Percentiles rank a stretch among this genome's conserved stretches.
Conservation (phyloP, 1,140 invertebrate species). For the Lithobius niger region DNA sequence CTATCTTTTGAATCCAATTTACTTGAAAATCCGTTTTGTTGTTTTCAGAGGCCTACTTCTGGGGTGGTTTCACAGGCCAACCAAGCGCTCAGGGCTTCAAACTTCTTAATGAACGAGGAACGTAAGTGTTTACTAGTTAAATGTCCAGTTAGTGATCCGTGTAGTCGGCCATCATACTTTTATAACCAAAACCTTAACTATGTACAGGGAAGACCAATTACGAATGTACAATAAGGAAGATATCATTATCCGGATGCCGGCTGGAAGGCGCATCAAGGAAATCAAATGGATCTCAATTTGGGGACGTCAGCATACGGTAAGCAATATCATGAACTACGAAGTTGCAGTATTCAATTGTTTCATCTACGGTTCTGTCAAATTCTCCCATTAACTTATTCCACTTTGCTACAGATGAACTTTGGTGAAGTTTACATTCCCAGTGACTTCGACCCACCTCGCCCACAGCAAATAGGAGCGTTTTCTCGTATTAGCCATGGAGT, state of each 20-base stretch:
- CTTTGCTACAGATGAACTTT: conserved; percentile 60
- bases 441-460: conserved; percentile 55
- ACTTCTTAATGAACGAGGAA: conserved; percentile 44
- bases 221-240: conserved; percentile 58
- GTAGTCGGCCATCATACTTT: too few species aligned
- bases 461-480: conserved; percentile 65
- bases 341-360: too few species aligned
- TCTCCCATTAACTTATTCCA: background rate
- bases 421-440: conserved; percentile 63
- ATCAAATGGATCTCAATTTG: conserved; percentile 80
- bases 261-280: conserved; percentile 64
- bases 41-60: conserved; percentile 61
- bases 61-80: conserved; percentile 60
- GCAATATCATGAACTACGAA: too few species aligned
- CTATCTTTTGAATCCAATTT: too few species aligned
- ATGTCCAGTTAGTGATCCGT: too few species aligned
- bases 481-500: conserved; percentile 70
- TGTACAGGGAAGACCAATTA: conserved; percentile 65
- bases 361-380: too few species aligned
- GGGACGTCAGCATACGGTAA: conserved; percentile 78
- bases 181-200: too few species aligned
- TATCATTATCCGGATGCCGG: conserved; percentile 65
- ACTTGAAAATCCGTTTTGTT: background rate
- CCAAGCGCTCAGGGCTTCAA: conserved; percentile 64
- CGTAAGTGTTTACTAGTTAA: too few species aligned